Percentiles rank a stretch among this genome's conserved stretches.
phyloP scores from a whole-genome alignment of 2,113 vertebrate genomes.

The Pteruthius melanotis region DNA sequence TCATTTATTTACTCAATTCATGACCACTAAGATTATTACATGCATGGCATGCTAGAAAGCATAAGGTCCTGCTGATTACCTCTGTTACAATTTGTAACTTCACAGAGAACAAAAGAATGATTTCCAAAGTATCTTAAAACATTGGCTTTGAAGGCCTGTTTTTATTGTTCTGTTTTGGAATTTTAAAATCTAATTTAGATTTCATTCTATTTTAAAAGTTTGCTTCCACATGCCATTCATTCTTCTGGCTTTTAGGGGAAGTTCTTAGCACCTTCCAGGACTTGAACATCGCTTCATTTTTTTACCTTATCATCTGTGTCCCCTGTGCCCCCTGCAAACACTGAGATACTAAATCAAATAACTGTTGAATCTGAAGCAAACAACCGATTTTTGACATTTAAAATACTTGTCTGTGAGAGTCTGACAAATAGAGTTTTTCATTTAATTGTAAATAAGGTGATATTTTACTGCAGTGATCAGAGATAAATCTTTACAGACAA shows the following conservation, averaged over 20 bases:
- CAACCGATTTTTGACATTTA: conserved; percentile 17
- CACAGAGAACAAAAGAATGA: neutral
- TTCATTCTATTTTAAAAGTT: neutral
- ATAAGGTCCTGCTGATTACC: neutral
- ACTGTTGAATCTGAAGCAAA: neutral
- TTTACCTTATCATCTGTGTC: neutral
- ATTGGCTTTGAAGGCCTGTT: neutral
- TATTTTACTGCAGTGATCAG: conserved; percentile 33
- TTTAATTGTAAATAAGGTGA: conserved; percentile 68
- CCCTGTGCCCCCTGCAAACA: neutral
- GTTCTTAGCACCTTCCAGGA: neutral
- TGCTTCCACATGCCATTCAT: neutral
- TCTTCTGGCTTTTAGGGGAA: neutral
- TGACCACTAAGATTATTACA: neutral
- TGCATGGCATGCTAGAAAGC: neutral
- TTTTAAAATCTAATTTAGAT: neutral
- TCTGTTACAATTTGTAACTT: neutral
- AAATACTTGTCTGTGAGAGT: conserved; percentile 10
- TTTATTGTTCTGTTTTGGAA: neutral
- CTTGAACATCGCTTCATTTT: neutral
- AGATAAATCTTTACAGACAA: conserved; percentile 41
- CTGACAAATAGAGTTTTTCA: conserved; percentile 29
- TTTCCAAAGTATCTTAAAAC: neutral
- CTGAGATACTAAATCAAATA: neutral
- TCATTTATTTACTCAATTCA: neutral